Base-by-base conservation (phyloP, 2,888 invertebrate species). In the Mystacides longicornis region DNA sequence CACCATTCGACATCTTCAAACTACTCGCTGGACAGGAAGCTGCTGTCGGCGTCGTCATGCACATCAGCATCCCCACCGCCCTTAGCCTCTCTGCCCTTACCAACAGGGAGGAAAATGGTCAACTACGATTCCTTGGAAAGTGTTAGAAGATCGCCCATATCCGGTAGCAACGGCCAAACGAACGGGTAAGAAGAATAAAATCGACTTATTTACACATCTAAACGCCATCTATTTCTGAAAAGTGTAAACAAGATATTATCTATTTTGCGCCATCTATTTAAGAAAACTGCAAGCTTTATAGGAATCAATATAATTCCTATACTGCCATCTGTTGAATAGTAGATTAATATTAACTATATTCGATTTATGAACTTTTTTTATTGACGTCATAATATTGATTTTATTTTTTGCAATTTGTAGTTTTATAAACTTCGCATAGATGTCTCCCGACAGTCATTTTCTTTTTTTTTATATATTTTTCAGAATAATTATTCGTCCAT, bases 21-120 rank as follows among this genome's bases (percentile, higher is more conserved):
- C 66, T 77, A 77, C 66, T 79, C 79, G 52, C 66, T 79, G 64
- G 79, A 80, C 66, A 71, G 80, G 64, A 79, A 79, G 69, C 68
- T 78, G 59, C 69, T 74, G 60, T 74, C 77, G 55, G 67, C 69
- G 2, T 69, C 69, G 55, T 67, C 65, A 42, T 68, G 65, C 3
- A 70, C 78, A 19, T 68, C 71, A 14, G 81, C 81, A 67, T 82
- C 82, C 1, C 82, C 82, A 54, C 81, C 82, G 55, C 75, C 81
- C 27, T 69, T 73, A 68, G 80, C 81, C 54, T 82, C 82, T 46
- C 69, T 83, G 47, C 82, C 83, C 1, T 72, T 82, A 59, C 51
- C 58, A 16, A 53, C 68, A 55, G 72, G 73, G 19, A 47, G 60
- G 22, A 58, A 58, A 23, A 50, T 60, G 23, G 47, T 54, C 49